These are phyloP conservation scores for Andrena praecox DNA, from an alignment of 2,888 invertebrate genomes.

Conservation along the genomic window DNA sequence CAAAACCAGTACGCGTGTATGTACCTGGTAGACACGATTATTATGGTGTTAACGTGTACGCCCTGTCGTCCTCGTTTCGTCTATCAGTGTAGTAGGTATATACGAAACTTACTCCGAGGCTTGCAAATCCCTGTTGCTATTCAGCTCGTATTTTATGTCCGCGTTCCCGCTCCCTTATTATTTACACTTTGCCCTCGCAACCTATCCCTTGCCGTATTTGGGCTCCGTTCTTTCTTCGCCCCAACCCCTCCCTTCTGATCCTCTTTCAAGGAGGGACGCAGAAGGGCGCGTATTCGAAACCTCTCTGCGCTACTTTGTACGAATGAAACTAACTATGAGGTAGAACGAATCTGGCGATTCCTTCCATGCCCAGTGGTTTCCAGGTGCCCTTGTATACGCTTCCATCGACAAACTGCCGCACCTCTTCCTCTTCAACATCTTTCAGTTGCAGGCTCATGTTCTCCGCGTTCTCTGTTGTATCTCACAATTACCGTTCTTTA, in stretches of 20 bases:
- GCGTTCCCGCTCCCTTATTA: not conserved
- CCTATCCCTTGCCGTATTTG: not conserved
- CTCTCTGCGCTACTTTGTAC: not conserved
- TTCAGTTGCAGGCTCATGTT: constrained; percentile 3
- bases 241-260: not conserved
- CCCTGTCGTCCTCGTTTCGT: constrained; percentile 22
- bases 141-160: not conserved
- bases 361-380: constrained; percentile 88
- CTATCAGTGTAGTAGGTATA: not conserved
- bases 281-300: not conserved
- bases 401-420: constrained; percentile 40
- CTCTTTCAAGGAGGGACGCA: not conserved
- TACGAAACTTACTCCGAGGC: not conserved
- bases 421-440: constrained; percentile 5
- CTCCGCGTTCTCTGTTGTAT: too few relatives aligned
- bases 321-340: constrained; percentile 86
- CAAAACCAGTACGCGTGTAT: constrained; percentile 41
- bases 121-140: not conserved
- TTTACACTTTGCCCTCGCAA: not conserved
- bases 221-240: not conserved
- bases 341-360: constrained; percentile 87
- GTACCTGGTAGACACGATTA: constrained; percentile 23
- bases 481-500: not conserved
- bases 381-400: constrained; percentile 87
- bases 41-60: not conserved